A percentile compares a stretch with the other conserved stretches of the same genome.
These are phyloP conservation scores for Platorchestia sp. DNA, from an alignment of 1,140 invertebrate genomes.

Conservation along the genomic window DNA sequence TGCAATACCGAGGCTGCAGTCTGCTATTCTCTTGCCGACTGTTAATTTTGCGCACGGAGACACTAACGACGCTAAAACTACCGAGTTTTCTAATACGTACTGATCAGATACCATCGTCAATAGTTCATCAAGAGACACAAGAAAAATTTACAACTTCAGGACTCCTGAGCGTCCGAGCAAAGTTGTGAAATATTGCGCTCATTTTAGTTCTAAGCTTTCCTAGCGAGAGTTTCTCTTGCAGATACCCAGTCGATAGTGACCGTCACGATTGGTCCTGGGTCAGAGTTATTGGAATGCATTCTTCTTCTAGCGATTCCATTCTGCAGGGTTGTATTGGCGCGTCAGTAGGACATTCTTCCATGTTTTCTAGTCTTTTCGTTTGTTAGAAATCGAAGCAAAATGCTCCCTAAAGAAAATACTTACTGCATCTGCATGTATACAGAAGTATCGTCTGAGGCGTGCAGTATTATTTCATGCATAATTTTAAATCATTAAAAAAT, in stretches of 20 bases:
- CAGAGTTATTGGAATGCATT: slow-evolving; percentile 22
- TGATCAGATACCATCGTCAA: slow-evolving; percentile 3
- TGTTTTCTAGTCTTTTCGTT: not conserved
- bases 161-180: not conserved
- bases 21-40: not conserved
- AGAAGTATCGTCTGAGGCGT: not conserved
- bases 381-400: not conserved
- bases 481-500: not conserved
- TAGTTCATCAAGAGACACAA: slow-evolving; percentile 13
- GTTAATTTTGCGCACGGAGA: not conserved
- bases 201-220: slow-evolving; percentile 13
- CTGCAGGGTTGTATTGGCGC: not conserved
- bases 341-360: not conserved
- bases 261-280: not conserved
- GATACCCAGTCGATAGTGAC: slow-evolving; percentile 19
- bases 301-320: slow-evolving; percentile 2
- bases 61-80: not conserved
- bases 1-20: not conserved
- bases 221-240: not conserved
- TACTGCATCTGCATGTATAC: not conserved
- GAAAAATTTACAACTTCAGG: not conserved
- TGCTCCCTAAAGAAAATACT: not conserved
- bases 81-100: not conserved
- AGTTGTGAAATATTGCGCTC: slow-evolving; percentile 19
- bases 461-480: not conserved